phyloP scores from a whole-genome alignment of 2,797 vertebrate genomes.

The Sebastes steindachneri region DNA sequence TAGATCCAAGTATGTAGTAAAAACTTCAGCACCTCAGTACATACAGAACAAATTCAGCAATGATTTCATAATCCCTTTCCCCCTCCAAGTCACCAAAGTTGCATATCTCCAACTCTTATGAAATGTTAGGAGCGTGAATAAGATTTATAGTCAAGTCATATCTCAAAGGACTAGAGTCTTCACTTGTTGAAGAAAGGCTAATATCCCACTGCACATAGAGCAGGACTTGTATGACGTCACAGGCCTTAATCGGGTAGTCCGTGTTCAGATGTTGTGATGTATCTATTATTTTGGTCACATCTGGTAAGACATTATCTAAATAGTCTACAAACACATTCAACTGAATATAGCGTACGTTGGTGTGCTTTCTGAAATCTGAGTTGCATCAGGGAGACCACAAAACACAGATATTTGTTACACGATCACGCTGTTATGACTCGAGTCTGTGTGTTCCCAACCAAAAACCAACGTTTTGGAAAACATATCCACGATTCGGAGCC shows the following conservation, averaged over 20 bases:
- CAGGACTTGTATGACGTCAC: background rate
- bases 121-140: background rate
- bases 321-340: background rate
- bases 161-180: background rate
- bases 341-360: background rate
- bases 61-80: background rate
- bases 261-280: background rate
- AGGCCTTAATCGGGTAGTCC: background rate
- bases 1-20: background rate
- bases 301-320: constrained; percentile 1
- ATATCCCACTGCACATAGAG: background rate
- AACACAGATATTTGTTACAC: constrained; percentile 27
- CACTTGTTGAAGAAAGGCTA: background rate
- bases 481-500: background rate
- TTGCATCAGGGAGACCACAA: constrained; percentile 8
- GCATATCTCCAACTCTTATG: background rate
- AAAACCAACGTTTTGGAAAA: constrained; percentile 51
- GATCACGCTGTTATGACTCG: constrained; percentile 25
- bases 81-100: background rate
- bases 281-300: background rate
- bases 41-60: background rate
- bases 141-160: background rate
- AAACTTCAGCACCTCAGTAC: background rate
- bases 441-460: constrained; percentile 31
- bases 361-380: constrained; percentile 9